phyloP scores from a whole-genome alignment of 2,888 invertebrate species.

The Zele albiditarsus region DNA sequence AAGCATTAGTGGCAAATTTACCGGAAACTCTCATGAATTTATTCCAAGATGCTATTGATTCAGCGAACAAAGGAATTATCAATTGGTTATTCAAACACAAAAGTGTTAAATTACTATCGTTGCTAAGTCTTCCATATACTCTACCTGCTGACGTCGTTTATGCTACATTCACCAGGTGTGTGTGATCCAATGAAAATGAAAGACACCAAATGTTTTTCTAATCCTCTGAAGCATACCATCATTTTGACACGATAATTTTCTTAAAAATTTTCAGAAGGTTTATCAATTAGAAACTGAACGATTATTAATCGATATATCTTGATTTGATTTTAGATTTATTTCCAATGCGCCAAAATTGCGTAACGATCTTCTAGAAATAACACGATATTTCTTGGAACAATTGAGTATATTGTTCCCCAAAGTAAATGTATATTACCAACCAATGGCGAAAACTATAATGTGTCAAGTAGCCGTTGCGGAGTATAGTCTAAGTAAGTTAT shows the following conservation, averaged over 20 bases:
- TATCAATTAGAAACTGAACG: too few relatives aligned
- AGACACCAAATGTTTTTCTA: neutral
- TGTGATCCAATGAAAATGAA: slow-evolving; percentile 57
- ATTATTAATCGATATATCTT: slow-evolving; percentile 29
- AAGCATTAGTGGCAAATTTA: slow-evolving; percentile 89
- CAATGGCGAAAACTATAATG: slow-evolving; percentile 63
- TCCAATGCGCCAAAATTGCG: slow-evolving; percentile 82
- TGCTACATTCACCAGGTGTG: slow-evolving; percentile 91
- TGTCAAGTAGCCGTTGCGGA: slow-evolving; percentile 81
- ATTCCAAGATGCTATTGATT: slow-evolving; percentile 94
- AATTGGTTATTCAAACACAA: slow-evolving; percentile 92
- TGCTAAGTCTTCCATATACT: slow-evolving; percentile 89
- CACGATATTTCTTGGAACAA: slow-evolving; percentile 78
- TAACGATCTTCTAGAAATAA: slow-evolving; percentile 77
- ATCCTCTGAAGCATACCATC: too few relatives aligned
- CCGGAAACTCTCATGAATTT: slow-evolving; percentile 92
- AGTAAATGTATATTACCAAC: slow-evolving; percentile 70
- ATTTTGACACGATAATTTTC: too few relatives aligned
- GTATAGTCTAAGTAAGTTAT: slow-evolving; percentile 75
- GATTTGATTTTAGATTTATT: slow-evolving; percentile 76
- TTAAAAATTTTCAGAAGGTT: too few relatives aligned
- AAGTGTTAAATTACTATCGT: slow-evolving; percentile 85
- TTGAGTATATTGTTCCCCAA: slow-evolving; percentile 74
- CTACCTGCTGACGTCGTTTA: slow-evolving; percentile 91
- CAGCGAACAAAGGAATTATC: slow-evolving; percentile 91